Conservation (phyloP, 2,888 invertebrate genomes). For the Drosophila anomelani region DNA sequence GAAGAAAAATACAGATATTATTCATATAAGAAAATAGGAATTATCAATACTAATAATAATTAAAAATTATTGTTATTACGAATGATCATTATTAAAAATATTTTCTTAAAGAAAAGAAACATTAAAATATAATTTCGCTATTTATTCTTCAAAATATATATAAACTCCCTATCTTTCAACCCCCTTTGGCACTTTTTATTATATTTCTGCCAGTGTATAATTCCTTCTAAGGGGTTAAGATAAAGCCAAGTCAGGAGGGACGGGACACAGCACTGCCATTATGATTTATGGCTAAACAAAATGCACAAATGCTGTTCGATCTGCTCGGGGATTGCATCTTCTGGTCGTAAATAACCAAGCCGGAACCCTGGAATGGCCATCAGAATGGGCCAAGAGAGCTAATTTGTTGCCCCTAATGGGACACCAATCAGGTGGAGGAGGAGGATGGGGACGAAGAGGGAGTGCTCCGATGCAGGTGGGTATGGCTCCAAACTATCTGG, state of each 20-base stretch:
- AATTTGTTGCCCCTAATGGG: conserved; percentile 76
- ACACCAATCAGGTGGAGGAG: conserved; percentile 45
- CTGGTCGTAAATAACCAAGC: conserved; percentile 62
- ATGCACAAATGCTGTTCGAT: conserved; percentile 74
- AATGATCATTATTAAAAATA: too few species aligned
- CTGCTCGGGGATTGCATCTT: conserved; percentile 68
- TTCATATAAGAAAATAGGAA: too few species aligned
- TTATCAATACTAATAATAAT: too few species aligned
- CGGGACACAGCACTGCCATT: conserved; percentile 52
- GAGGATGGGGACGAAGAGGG: too few species aligned
- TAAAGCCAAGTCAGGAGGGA: not conserved
- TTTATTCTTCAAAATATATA: not conserved
- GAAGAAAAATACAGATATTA: too few species aligned
- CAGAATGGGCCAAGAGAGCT: conserved; percentile 48
- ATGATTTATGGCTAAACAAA: conserved; percentile 75
- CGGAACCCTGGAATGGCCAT: conserved; percentile 29
- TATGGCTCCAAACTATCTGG: conserved; percentile 12
- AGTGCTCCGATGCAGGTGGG: conserved; percentile 29
- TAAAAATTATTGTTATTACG: too few species aligned
- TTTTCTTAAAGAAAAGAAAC: too few species aligned
- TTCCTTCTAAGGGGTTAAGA: not conserved
- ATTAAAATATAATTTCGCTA: too few species aligned
- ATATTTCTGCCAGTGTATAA: not conserved
- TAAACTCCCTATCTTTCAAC: rapidly evolving
- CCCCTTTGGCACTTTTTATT: rapidly evolving